Base-by-base conservation (phyloP, 2,113 vertebrate genomes). In the Corydoras maculifer region DNA sequence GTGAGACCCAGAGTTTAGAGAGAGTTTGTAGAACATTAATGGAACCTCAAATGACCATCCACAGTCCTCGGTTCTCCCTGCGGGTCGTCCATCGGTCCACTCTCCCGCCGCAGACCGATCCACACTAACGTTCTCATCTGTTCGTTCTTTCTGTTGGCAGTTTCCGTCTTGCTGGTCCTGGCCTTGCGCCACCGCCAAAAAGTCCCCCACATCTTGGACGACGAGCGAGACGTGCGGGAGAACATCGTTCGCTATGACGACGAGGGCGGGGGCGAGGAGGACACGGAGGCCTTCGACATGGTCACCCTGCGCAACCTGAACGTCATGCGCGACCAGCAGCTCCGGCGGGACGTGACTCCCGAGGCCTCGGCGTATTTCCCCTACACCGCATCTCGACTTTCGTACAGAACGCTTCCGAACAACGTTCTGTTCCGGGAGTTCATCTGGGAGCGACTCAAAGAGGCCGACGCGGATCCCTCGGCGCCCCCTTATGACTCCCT, bases 221-320 rank as follows among this genome's bases (percentile, higher is more conserved):
- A 98, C 69, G 96, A 98, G 79, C 76, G 94, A 63, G 95, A 98
- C 73, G 91, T 97, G 77, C 77, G 95, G 32, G 96, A 99, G 79
- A 99, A 99, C 58, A 98, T 98, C 0, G 96, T 99, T 1, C 87
- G 94, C 2, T 99, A 98, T 0, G 96, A 99, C 3, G 96, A 99
- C 0, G 96, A 99, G 67, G 96, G 96, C 0, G 96, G 96, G 0
- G 96, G 96, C 13, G 96, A 99, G 81, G 95, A 99, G 75, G 96
- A 99, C 86, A 99, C 96, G 0, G 94, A 98, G 69, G 96, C 96
- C 49, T 98, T 98, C 50, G 96, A 98, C 82, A 98, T 98, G 94
- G 91, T 94, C 0, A 88, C 96, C 0, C 84, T 99, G 8, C 91
- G 94, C 63, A 98, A 98, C 79, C 94, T 98, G 7, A 94, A 97